A percentile compares a stretch with the other conserved stretches of the same genome.
Evolutionary conservation across 2,113 vertebrate species (phyloP).

Genomic region (Mesocricetus auratus): DNA sequence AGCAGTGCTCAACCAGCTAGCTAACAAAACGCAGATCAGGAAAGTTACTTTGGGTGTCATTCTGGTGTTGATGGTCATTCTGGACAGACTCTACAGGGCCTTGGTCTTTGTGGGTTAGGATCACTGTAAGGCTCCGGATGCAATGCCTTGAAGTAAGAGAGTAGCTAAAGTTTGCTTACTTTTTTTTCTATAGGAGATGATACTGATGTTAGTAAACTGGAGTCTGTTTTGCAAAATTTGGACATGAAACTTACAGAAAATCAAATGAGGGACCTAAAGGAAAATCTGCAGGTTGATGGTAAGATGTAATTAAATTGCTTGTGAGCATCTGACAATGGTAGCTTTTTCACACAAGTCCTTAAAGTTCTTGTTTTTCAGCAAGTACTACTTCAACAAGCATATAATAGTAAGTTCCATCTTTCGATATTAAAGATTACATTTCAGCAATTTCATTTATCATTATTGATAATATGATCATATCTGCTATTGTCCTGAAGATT

Average conservation of each 20-base stretch:
- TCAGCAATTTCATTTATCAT: neutral
- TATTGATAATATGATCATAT: neutral
- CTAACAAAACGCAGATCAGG: neutral
- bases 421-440: neutral
- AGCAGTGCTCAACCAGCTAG: neutral
- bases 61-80: neutral
- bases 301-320: neutral
- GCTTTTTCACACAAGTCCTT: neutral
- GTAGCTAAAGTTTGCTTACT: neutral
- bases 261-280: conserved; percentile 50
- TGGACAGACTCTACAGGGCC: neutral
- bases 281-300: conserved; percentile 12
- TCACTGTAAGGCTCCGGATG: neutral
- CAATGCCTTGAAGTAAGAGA: neutral
- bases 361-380: neutral
- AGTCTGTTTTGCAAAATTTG: neutral
- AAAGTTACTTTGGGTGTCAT: neutral
- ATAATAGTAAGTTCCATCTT: neutral
- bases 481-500: neutral
- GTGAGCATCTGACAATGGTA: neutral
- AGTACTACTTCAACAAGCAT: neutral
- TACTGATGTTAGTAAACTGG: neutral
- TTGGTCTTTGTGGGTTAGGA: neutral
- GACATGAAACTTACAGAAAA: conserved; percentile 2
- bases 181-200: conserved; percentile 18